Base-by-base conservation (phyloP, 2,113 vertebrate species). In the Grammomys surdaster region DNA sequence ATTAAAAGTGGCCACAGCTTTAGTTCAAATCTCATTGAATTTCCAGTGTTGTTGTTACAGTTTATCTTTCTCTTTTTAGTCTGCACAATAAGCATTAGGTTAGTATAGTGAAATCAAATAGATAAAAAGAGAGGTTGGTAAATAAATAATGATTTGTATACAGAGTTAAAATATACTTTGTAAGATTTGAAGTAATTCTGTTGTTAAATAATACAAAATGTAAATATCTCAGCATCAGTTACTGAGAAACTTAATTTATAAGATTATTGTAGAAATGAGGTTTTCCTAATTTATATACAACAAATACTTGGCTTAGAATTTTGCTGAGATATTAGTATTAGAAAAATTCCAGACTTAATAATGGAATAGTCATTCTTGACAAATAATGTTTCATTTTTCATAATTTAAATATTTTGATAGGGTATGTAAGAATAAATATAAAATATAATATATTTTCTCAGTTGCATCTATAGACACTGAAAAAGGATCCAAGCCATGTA, bases 381-480 rank as follows among this genome's bases (percentile, higher is more conserved):
- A 95, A 60, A 43, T 48, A 19, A 51, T 40, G 3, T 67, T 89
- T 89, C 20, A 48, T 93, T 77, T 82, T 92, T 94, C 9, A 88
- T 76, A 95, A 4, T 89, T 92, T 96, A 87, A 94, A 90, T 94
- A 90, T 51, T 88, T 5, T 86, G 7, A 63, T 40, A 31, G 12
- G 46, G 43, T 72, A 58, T 84, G 0, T 96, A 92, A 87, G 51
- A 90, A 91, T 80, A 88, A 94, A 92, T 92, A 24, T 97, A 97
- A 98, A 97, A 81, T 91, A 31, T 69, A 97, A 85, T 85, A 17
- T 97, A 96, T 98, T 96, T 78, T 97, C 96, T 96, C 75, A 98
- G 97, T 98, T 98, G 73, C 95, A 75, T 94, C 96, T 96, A n/a
- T 97, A 98, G 96, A 97, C 4, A 48, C 70, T 95, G 97, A 95